Base-by-base conservation (phyloP, 2,888 invertebrate species). In the Tipula confusa region DNA sequence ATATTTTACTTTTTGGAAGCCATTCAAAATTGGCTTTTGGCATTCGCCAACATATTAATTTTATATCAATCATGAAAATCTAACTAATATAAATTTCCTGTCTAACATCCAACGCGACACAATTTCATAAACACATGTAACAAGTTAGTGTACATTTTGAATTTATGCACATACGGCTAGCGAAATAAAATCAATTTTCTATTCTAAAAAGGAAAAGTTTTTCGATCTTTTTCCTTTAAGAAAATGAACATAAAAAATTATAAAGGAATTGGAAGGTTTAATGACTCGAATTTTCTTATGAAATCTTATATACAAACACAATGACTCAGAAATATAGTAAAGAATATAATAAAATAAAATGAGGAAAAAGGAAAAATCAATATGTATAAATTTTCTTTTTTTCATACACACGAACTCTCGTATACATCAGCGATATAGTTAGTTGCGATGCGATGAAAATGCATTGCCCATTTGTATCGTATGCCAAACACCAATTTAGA, bases 291-390 rank as follows among this genome's bases (percentile, higher is more conserved):
- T 64, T 64, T 64, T 64, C 64, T 64, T 64, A 64, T 24, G 64
- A 64, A 64, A 64, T 64, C 64, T 64, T 64, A 18, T 38, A 38
- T 11, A 64, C 64, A 64, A 64, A 64, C 64, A 64, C 64, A 64
- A 64, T 64, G 64, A 64, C 64, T 64, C 64, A 64, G 24, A 24
- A 43, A 43, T 38, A 43, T 43, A 43, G 15, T 43, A n/a, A 38
- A 38, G 2, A 64, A 64, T 24, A 64, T 24, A n/a, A n/a, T 11
- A 64, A 64, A 64, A 64, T 24, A 64, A 64, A 64, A 24, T 64
- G 24, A n/a, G 64, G 64, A 64, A 64, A 24, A 64, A 64, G 64
- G 64, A 64, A 64, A 36, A 64, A 64, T 64, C 64, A 64, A 64
- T 64, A 64, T n/a, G n/a, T n/a, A n/a, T n/a, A n/a, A n/a, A n/a